phyloP scores from a whole-genome alignment of 1,140 invertebrate genomes.

The Andricus grossulariae region DNA sequence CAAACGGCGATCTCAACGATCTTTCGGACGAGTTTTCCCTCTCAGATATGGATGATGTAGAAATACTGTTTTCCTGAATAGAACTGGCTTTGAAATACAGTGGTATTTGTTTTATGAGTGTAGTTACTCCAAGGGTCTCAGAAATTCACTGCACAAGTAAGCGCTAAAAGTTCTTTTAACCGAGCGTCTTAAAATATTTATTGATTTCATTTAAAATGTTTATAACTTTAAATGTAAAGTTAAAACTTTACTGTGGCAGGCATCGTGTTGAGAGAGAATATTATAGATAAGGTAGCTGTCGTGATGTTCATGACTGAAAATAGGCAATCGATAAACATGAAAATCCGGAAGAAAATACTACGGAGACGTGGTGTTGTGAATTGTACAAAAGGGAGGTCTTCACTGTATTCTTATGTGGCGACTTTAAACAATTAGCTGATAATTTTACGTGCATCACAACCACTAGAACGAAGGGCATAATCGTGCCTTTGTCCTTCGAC shows the following conservation, averaged over 20 bases:
- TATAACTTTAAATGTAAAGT: conserved; percentile 8
- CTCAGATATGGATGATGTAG: conserved; percentile 62
- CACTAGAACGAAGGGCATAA: not conserved
- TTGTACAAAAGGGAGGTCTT: conserved; percentile 19
- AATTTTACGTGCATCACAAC: conserved; percentile 2
- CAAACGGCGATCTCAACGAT: conserved; percentile 44
- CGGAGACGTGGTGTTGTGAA: not conserved
- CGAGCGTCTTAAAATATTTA: conserved; percentile 17
- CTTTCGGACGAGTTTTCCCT: conserved; percentile 59
- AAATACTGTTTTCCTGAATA: conserved; percentile 54
- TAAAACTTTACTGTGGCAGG: not conserved
- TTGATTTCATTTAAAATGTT: conserved; percentile 1
- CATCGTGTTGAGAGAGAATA: not conserved
- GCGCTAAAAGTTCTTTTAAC: conserved; percentile 1
- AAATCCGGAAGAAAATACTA: not conserved
- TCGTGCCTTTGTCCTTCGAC: not conserved
- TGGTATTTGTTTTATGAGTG: conserved; percentile 13
- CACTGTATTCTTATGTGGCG: conserved; percentile 1
- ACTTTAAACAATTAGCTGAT: conserved; percentile 6
- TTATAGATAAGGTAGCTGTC: conserved; percentile 2
- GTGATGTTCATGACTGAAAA: conserved; percentile 22
- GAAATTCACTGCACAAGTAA: conserved; percentile 26
- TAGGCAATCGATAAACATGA: conserved; percentile 6
- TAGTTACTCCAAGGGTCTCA: not conserved
- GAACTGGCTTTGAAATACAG: conserved; percentile 5